Conservation (phyloP, 2,113 vertebrate species). For the Brachirus orientalis region DNA sequence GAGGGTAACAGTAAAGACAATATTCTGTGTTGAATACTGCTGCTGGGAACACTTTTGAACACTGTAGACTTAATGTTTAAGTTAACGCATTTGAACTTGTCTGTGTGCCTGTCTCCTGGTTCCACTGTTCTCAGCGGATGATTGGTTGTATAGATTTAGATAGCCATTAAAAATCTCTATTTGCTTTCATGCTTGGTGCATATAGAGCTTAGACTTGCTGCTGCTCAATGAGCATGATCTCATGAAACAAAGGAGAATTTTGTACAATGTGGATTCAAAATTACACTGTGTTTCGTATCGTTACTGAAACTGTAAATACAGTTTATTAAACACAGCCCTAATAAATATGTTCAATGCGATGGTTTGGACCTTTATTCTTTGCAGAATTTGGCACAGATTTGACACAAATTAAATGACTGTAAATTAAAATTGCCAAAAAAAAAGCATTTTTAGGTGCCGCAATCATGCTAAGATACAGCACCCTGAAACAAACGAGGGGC, state of each 20-base stretch:
- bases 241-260: neutral
- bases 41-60: neutral
- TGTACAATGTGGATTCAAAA: no score
- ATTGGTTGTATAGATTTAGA: slow-evolving; percentile 2
- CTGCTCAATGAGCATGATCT: neutral
- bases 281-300: neutral
- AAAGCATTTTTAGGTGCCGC: no score
- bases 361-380: no score
- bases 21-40: neutral
- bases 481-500: neutral
- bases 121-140: neutral
- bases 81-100: neutral
- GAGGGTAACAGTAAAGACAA: neutral
- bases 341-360: no score
- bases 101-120: neutral
- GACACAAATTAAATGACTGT: no score
- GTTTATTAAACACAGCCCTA: no score
- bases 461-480: no score
- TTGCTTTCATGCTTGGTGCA: no score
- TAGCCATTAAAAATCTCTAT: no score
- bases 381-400: no score
- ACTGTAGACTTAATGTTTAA: neutral
- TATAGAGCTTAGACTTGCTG: slow-evolving; percentile 10
- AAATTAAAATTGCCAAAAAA: no score
- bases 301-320: neutral